Conservation (phyloP, 2,113 vertebrate species). For the Hippotragus niger region DNA sequence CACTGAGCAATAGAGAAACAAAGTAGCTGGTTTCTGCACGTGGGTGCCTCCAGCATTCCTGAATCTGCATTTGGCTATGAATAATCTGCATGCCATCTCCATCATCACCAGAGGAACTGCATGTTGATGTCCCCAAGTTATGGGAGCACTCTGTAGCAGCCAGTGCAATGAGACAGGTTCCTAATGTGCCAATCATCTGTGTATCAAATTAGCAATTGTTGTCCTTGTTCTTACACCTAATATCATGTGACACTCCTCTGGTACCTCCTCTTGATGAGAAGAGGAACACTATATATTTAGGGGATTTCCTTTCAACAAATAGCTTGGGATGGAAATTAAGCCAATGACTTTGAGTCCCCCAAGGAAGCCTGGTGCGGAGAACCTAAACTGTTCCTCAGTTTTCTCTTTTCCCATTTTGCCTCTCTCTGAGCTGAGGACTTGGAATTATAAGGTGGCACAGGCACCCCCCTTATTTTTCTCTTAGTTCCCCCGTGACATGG, state of each 20-base stretch:
- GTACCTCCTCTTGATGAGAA: not conserved
- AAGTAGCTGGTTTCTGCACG: not conserved
- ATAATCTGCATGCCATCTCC: not conserved
- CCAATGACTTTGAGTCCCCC: not conserved
- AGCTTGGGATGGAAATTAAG: not conserved
- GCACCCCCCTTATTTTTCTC: not conserved
- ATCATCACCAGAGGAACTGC: no score
- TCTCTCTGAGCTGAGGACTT: not conserved
- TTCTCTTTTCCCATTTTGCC: not conserved
- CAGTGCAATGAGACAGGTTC: not conserved
- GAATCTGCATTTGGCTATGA: not conserved
- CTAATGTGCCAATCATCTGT: not conserved
- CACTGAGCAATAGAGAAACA: not conserved
- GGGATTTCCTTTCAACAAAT: not conserved
- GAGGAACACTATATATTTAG: not conserved
- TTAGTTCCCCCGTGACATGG: not conserved
- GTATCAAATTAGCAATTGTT: not conserved
- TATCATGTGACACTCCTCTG: accelerated
- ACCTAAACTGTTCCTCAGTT: not conserved
- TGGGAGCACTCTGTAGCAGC: not conserved
- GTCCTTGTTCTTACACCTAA: not conserved
- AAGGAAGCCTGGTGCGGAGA: not conserved
- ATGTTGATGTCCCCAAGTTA: not conserved
- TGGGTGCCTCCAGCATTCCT: not conserved
- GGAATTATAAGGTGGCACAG: accelerated